Percentiles rank a stretch among this genome's conserved stretches.
These are phyloP conservation scores for Tadarida brasiliensis DNA, from an alignment of 2,797 vertebrate species.

Conservation along the genomic window DNA sequence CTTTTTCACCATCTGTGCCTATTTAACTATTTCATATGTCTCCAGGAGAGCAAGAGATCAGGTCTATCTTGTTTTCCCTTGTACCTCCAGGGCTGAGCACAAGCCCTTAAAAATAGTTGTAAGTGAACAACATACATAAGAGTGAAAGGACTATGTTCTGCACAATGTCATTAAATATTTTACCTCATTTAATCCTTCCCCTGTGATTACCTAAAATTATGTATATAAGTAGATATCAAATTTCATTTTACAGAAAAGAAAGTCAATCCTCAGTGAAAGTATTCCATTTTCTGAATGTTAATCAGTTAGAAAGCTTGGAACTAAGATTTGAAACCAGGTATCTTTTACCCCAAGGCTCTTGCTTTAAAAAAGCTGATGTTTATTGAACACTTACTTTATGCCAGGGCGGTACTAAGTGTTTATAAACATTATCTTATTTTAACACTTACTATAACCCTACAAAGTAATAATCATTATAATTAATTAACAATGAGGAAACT, in stretches of 20 bases:
- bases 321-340: slow-evolving; percentile 11
- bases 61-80: slow-evolving; percentile 3
- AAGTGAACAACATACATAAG: background rate
- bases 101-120: slow-evolving; percentile 10
- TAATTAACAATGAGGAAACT: background rate
- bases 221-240: slow-evolving; percentile 34
- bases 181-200: slow-evolving; percentile 50
- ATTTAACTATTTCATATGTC: slow-evolving; percentile 33
- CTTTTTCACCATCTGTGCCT: slow-evolving; percentile 11
- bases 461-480: background rate
- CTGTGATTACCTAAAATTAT: background rate
- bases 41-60: slow-evolving; percentile 1
- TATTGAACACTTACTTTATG: background rate
- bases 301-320: slow-evolving; percentile 11
- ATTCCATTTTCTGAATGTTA: slow-evolving; percentile 14
- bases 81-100: background rate
- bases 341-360: slow-evolving; percentile 19
- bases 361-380: slow-evolving; percentile 29
- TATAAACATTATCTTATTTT: background rate
- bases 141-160: background rate
- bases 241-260: slow-evolving; percentile 56
- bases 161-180: slow-evolving; percentile 28
- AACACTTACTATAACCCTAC: background rate
- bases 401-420: background rate
- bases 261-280: slow-evolving; percentile 17